Conservation (phyloP, 2,888 invertebrate genomes). For the Mimachlamys varia region DNA sequence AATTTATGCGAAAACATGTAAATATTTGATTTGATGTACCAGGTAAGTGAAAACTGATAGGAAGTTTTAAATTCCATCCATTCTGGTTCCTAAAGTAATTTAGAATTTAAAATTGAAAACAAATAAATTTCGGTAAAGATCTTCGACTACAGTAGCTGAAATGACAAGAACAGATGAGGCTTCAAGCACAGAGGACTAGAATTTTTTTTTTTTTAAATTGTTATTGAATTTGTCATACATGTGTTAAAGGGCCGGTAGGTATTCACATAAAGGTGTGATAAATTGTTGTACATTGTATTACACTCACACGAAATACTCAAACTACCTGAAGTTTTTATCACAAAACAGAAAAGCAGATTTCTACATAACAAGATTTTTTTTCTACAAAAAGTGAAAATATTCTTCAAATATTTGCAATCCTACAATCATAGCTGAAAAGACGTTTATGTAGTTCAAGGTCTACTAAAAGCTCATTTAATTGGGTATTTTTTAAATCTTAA, state of each 20-base stretch:
- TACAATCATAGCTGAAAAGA: background rate
- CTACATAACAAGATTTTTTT: background rate
- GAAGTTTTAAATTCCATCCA: background rate
- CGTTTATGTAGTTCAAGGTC: background rate
- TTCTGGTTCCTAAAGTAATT: background rate
- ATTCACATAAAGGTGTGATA: slow-evolving; percentile 17
- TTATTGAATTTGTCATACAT: background rate
- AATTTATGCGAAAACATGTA: background rate
- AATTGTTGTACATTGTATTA: background rate
- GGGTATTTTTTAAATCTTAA: background rate
- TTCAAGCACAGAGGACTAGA: background rate
- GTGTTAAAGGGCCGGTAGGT: background rate
- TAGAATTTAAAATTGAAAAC: background rate
- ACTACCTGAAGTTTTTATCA: background rate
- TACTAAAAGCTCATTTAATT: background rate
- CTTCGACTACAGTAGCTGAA: background rate
- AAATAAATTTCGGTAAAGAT: background rate
- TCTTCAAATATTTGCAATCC: background rate
- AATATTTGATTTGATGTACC: too few species aligned
- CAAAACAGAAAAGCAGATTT: background rate
- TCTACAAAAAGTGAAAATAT: background rate
- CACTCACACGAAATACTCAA: background rate
- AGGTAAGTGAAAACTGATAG: background rate
- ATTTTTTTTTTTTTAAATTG: background rate
- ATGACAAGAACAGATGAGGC: background rate